A percentile compares a stretch with the other conserved stretches of the same genome.
Conservation (phyloP, 2,113 vertebrate species). For the Dicentrarchus labrax region DNA sequence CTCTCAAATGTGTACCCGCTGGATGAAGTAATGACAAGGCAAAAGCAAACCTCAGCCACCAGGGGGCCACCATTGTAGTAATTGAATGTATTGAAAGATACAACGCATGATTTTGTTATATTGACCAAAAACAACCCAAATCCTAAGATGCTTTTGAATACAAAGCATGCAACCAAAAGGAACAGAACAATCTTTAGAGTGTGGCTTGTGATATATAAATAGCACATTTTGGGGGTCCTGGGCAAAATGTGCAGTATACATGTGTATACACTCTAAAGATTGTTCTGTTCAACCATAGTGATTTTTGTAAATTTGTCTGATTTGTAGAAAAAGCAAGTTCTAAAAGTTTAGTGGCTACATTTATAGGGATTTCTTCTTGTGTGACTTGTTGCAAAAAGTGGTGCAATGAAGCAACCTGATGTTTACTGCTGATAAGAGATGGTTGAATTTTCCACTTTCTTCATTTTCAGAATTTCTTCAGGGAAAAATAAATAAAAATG, state of each 20-base stretch:
- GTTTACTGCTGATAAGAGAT: neutral
- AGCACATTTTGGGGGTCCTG: neutral
- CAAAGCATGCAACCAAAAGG: neutral
- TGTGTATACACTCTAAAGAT: too few relatives aligned
- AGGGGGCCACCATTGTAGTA: slow-evolving; percentile 40
- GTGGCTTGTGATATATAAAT: neutral
- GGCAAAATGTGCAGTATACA: neutral
- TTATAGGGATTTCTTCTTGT: neutral
- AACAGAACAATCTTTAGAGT: neutral
- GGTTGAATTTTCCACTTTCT: neutral
- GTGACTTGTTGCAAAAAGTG: neutral
- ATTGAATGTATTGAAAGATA: neutral
- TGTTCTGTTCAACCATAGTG: neutral
- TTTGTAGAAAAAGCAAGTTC: neutral
- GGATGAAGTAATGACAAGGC: slow-evolving; percentile 13
- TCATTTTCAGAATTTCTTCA: neutral
- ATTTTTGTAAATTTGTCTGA: neutral
- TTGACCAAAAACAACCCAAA: neutral
- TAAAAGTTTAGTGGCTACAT: neutral
- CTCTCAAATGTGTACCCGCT: neutral
- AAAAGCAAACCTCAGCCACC: slow-evolving; percentile 18
- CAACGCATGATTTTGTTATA: neutral
- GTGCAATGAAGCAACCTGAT: neutral
- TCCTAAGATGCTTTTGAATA: neutral
- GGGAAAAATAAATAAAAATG: neutral